Evolutionary conservation across 2,797 vertebrate genomes (phyloP).

Genomic region (Atherinosoma microstoma): DNA sequence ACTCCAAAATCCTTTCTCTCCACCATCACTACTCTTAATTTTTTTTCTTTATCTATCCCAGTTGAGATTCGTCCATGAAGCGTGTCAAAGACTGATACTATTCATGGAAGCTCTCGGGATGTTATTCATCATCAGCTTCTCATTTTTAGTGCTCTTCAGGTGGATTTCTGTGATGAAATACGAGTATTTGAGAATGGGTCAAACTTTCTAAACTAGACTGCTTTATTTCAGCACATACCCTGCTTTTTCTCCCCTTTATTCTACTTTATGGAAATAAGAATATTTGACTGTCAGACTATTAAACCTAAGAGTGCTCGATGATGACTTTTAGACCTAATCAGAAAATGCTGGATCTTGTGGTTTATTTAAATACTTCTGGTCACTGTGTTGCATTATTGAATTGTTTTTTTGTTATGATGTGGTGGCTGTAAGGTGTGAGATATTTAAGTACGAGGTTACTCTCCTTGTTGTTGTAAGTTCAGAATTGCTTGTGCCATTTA

Average conservation of each 20-base stretch:
- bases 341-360: not conserved
- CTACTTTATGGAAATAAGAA: constrained; percentile 10
- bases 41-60: constrained; percentile 49
- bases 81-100: constrained; percentile 36
- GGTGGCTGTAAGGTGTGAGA: not conserved
- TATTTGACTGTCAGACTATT: not conserved
- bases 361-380: not conserved
- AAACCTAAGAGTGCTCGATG: not conserved
- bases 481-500: too few species aligned
- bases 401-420: too few species aligned
- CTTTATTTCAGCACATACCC: not conserved
- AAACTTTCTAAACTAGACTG: constrained; percentile 8
- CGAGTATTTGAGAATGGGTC: constrained; percentile 14
- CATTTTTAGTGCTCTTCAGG: constrained; percentile 25
- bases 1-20: constrained; percentile 21
- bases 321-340: not conserved
- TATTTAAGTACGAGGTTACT: too few species aligned
- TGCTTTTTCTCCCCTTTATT: constrained; percentile 3
- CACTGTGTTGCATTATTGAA: too few species aligned
- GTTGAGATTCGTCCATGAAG: constrained; percentile 37
- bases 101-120: constrained; percentile 21
- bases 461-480: too few species aligned
- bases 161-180: constrained; percentile 32
- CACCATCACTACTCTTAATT: constrained; percentile 23
- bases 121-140: constrained; percentile 27